These are phyloP conservation scores for Bombyx huttoni DNA, from an alignment of 2,888 invertebrate species.

Conservation along the genomic window DNA sequence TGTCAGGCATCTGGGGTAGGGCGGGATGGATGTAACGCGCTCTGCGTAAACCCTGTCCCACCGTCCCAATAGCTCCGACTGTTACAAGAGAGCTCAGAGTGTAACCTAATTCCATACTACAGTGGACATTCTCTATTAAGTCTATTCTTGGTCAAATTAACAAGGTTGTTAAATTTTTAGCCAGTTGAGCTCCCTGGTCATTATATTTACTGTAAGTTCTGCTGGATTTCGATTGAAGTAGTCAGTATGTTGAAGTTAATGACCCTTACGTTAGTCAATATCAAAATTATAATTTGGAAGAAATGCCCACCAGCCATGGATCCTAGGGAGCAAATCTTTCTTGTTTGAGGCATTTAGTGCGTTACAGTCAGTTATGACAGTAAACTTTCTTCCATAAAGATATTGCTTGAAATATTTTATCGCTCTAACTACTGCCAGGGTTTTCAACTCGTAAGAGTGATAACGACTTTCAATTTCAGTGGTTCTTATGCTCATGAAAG, in stretches of 20 bases:
- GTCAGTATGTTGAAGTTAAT: conserved; percentile 15
- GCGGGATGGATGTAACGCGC: too few species aligned
- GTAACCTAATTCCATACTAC: too few species aligned
- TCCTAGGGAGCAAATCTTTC: conserved; percentile 10
- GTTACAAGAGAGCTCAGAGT: too few species aligned
- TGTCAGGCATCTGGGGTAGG: too few species aligned
- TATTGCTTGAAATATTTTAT: conserved; percentile 13
- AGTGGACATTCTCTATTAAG: too few species aligned
- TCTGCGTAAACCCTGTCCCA: too few species aligned
- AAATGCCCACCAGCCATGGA: conserved; percentile 14
- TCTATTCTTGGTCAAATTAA: too few species aligned
- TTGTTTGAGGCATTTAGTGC: conserved; percentile 13
- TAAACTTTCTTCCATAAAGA: conserved; percentile 9
- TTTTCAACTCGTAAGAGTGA: conserved; percentile 16
- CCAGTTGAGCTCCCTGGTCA: too few species aligned
- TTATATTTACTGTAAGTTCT: too few species aligned
- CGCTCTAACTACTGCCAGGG: conserved; percentile 14
- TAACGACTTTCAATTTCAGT: conserved; percentile 11
- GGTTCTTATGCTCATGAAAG: too few species aligned
- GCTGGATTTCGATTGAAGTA: conserved; percentile 14
- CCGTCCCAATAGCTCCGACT: too few species aligned
- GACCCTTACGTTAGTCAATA: conserved; percentile 12
- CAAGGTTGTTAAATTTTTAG: too few species aligned
- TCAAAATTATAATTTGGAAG: conserved; percentile 14
- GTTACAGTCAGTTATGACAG: conserved; percentile 13